These are phyloP conservation scores for Mimas tiliae DNA, from an alignment of 2,888 invertebrate species.

Conservation along the genomic window DNA sequence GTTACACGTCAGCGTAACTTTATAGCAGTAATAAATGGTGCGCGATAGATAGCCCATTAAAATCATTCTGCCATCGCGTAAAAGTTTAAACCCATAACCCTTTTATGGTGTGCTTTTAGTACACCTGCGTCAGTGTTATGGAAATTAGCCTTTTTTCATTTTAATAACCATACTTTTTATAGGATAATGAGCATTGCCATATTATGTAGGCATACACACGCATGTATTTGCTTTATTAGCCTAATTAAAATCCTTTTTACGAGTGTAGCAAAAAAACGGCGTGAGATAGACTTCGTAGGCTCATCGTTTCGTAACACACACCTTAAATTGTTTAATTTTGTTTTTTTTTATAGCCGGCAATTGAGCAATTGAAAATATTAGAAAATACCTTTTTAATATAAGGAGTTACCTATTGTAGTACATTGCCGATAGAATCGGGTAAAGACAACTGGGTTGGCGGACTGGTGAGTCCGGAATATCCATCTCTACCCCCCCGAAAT, in stretches of 20 bases:
- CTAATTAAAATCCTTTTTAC: background rate
- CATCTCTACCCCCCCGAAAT: too few species aligned
- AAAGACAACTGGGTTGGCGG: too few species aligned
- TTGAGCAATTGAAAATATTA: too few species aligned
- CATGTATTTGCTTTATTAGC: background rate
- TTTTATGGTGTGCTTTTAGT: constrained; percentile 30
- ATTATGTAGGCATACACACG: background rate
- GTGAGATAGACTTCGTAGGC: too few species aligned
- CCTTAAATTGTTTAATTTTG: too few species aligned
- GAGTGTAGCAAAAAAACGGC: background rate
- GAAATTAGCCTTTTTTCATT: constrained; percentile 5
- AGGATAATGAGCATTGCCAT: background rate
- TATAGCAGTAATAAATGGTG: constrained; percentile 18
- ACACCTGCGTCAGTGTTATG: constrained; percentile 24
- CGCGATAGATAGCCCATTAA: constrained; percentile 44
- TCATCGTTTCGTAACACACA: too few species aligned
- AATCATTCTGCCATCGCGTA: constrained; percentile 42
- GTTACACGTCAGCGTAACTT: background rate
- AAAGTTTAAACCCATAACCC: constrained; percentile 37
- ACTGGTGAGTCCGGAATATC: too few species aligned
- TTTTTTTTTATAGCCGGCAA: too few species aligned
- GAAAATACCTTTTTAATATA: too few species aligned
- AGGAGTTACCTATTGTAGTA: too few species aligned
- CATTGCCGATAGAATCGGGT: too few species aligned
- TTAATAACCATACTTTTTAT: constrained; percentile 8